Evolutionary conservation across 2,113 vertebrate species (phyloP), one percentile per base, ranked within the genome.

Genomic region (Bos javanicus): DNA sequence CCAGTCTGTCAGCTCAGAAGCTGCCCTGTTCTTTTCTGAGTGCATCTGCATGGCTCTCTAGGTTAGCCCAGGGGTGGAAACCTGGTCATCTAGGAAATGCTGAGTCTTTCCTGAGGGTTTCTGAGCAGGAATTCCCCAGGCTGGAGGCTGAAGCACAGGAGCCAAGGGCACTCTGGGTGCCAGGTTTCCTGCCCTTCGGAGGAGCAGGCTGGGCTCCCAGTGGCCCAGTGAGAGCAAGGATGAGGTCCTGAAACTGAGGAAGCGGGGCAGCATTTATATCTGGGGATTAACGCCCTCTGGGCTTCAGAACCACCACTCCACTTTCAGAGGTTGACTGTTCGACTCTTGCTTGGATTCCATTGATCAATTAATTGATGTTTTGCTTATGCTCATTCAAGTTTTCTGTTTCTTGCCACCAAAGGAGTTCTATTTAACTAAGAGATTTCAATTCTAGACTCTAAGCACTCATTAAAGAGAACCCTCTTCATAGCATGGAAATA

Each of bases 141-240:
- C 25, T 2, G 4, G 25, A 67, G 14, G 19, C 23, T 3, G 3
- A 87, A 10, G 28, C 13, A n/a, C 10, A 11, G n/a, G 26, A 43
- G n/a, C 74, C 30, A n/a, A 48, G 17, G 56, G 23, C 2, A 2
- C 1, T 4, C 13, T 0, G 1, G 21, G n/a, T 43, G 15, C 2
- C n/a, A 15, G 12, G 26, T 6, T 39, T 25, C 10, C 33, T 39
- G 57, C 28, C 67, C 5, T 13, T 39, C 0, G 2, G 28, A 67
- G n/a, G 33, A 71, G 28, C 3, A 2, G n/a, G 25, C 62, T 23
- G 43, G 48, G 52, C 19, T 71, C 16, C 2, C 5, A 26, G 39
- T 5, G 5, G 15, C 39, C 23, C 50, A 3, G 2, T 0, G 26
- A 57, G 9, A 43, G 71, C 21, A 46, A 39, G 26, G 6, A 15